Base-by-base conservation (phyloP, 2,888 invertebrate genomes). In the Notodonta ziczac region DNA sequence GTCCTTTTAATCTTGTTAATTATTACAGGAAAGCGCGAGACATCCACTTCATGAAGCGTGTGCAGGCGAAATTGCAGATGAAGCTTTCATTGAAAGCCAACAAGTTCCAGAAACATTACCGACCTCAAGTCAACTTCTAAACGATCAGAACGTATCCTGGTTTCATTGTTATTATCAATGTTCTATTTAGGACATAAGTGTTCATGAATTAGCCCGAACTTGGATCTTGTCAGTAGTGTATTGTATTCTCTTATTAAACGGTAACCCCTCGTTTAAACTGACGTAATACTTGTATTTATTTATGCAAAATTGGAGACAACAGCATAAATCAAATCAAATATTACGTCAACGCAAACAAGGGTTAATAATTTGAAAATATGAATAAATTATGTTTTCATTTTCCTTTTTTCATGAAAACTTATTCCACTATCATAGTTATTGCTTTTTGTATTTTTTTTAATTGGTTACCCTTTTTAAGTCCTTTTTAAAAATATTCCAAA, bases 71-170 rank as follows among this genome's bases (percentile, higher is more conserved):
- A 85, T 96, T 96, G 94, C 94, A 94, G 69, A 95, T 96, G 89
- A 96, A 97, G 82, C 85, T 98, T 56, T 97, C 97, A n/a, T 86
- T 96, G 56, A 97, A 96, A 83, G 95, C 95, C 5, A 98, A 98
- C 84, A 97, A 97, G 87, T 92, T 98, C 69, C 98, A 98, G 86
- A 95, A 94, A 70, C 96, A 98, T 92, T 98, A 96, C 88, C 94
- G 98, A 73, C 94, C 94, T 61, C 98, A 98, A 95, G 96, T 97
- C 65, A 95, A 96, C 80, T 97, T 96, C 86, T 98, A 96, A 89
- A 81, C 55, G 5, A 35, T 2, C 24, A 14, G 42, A 46, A 14
- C 57, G 53, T 56, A 50, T 58, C 14, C 24, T 54, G 61, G 35
- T 61, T 50, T 61, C 60, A 35, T 57, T 57, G 63, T 55, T 24